phyloP scores from a whole-genome alignment of 2,113 vertebrate species.

The Poicephalus meyeri region DNA sequence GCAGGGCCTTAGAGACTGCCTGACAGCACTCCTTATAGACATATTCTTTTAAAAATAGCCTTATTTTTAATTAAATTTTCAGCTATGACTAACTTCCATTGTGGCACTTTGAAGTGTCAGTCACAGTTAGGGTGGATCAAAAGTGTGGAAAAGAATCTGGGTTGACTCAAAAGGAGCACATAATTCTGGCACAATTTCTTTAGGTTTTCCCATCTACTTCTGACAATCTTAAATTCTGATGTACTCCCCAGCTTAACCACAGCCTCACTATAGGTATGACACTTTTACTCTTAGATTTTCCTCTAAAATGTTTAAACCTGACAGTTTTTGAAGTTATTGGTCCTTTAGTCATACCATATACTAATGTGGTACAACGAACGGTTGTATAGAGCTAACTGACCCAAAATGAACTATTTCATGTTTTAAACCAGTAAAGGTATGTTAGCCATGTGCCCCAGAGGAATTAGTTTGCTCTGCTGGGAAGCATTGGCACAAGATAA shows the following conservation, averaged over 20 bases:
- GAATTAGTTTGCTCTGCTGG: constrained; percentile 1
- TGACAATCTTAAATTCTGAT: background rate
- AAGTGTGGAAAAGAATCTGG: background rate
- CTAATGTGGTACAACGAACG: background rate
- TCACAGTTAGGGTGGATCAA: background rate
- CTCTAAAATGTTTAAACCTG: background rate
- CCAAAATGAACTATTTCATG: background rate
- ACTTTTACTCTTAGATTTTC: background rate
- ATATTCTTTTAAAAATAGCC: background rate
- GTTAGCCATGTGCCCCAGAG: background rate
- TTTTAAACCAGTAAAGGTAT: background rate
- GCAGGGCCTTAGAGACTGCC: background rate
- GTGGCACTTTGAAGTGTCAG: background rate
- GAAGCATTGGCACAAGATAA: background rate
- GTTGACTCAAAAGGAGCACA: background rate
- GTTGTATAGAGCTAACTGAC: background rate
- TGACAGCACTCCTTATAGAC: background rate
- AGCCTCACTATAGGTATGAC: background rate
- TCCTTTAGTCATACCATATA: background rate
- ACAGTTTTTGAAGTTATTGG: background rate
- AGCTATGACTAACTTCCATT: background rate
- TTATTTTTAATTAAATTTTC: background rate
- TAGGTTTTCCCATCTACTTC: background rate
- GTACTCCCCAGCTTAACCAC: background rate
- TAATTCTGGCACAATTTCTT: background rate